Percentiles rank a stretch among this genome's conserved stretches.
phyloP scores from a whole-genome alignment of 2,888 invertebrate species.

The Cephus nigrinus region DNA sequence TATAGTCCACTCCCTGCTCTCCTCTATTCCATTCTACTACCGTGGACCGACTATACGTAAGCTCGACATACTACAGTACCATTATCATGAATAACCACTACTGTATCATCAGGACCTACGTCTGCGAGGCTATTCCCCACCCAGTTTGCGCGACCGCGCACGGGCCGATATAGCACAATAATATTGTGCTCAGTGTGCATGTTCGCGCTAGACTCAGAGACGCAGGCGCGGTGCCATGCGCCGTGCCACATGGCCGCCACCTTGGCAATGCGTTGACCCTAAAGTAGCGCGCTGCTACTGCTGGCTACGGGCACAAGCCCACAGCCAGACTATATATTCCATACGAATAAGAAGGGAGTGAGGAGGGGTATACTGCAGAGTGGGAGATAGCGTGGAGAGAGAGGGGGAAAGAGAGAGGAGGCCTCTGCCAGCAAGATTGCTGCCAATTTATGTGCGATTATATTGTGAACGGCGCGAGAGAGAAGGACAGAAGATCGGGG shows the following conservation, averaged over 20 bases:
- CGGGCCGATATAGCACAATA: background rate
- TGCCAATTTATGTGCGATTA: slow-evolving; percentile 27
- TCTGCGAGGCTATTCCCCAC: background rate
- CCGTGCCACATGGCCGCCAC: slow-evolving; percentile 62
- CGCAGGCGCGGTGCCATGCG: slow-evolving; percentile 36
- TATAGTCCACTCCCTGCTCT: background rate
- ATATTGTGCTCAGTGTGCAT: background rate
- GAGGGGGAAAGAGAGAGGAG: background rate
- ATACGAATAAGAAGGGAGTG: slow-evolving; percentile 1
- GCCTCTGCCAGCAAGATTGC: slow-evolving; percentile 8
- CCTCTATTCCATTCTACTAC: background rate
- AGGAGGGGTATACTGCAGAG: slow-evolving; percentile 14
- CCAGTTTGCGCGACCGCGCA: background rate
- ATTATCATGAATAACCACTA: background rate
- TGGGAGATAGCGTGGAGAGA: background rate
- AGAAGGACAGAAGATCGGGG: background rate
- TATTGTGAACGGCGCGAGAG: slow-evolving; percentile 6
- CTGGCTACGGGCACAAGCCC: background rate
- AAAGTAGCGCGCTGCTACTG: slow-evolving; percentile 38
- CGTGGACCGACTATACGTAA: background rate
- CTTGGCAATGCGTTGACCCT: slow-evolving; percentile 64
- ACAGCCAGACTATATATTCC: slow-evolving; percentile 4
- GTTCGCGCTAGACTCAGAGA: background rate
- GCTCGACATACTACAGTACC: background rate
- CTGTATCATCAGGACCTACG: background rate